Conservation (phyloP, 2,113 vertebrate species). For the Nettapus auritus region DNA sequence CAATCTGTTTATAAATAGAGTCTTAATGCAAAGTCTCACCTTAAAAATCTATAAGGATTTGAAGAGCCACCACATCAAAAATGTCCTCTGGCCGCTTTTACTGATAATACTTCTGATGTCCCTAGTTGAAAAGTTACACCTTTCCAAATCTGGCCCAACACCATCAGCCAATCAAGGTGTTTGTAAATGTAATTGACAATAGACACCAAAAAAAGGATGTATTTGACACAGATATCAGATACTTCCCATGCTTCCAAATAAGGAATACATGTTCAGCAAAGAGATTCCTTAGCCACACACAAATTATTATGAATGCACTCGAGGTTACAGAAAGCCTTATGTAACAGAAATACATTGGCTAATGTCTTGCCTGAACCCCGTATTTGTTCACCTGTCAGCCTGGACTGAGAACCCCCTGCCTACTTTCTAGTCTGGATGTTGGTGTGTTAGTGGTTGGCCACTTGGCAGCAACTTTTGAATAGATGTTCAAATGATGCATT, state of each 20-base stretch:
- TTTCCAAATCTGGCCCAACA: background rate
- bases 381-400: background rate
- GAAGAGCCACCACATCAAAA: background rate
- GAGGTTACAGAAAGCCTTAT: background rate
- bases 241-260: background rate
- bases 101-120: background rate
- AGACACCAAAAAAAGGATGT: background rate
- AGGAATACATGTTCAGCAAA: background rate
- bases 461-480: background rate
- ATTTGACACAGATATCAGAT: background rate
- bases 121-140: background rate
- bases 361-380: accelerated
- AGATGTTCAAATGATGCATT: background rate
- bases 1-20: background rate
- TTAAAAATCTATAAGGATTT: background rate
- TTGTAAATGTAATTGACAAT: background rate
- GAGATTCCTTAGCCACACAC: background rate
- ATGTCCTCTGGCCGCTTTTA: background rate
- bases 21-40: background rate
- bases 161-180: background rate
- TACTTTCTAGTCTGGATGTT: background rate
- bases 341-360: background rate
- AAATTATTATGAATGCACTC: background rate
- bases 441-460: background rate
- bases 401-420: background rate